phyloP scores from a whole-genome alignment of 2,888 invertebrate genomes.

The Gastracanthus pulcherrimus region DNA sequence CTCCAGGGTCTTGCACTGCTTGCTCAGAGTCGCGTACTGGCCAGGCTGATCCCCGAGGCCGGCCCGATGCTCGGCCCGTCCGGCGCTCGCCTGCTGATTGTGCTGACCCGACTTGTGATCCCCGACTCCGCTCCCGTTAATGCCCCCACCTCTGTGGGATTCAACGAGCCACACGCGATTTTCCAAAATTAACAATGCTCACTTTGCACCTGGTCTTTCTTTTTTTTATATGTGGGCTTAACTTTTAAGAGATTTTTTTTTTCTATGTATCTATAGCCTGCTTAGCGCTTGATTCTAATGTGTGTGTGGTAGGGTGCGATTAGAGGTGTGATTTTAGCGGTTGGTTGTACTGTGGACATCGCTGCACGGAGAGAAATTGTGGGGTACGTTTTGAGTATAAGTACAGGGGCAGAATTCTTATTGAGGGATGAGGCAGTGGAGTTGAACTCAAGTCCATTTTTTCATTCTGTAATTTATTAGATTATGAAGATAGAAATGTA shows the following conservation, averaged over 20 bases:
- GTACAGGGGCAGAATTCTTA: no score
- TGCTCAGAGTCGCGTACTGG: constrained; percentile 96
- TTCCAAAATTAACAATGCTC: constrained; percentile 51
- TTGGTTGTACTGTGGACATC: no score
- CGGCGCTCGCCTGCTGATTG: constrained; percentile 79
- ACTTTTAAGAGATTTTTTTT: neutral
- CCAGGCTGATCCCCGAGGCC: constrained; percentile 78
- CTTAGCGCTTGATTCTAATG: neutral
- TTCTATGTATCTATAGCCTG: no score
- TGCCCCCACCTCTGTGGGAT: constrained; percentile 78
- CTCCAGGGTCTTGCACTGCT: constrained; percentile 96
- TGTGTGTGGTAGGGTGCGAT: neutral
- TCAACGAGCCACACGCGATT: constrained; percentile 34
- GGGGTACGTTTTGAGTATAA: no score
- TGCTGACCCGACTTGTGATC: constrained; percentile 77
- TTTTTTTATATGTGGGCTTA: neutral
- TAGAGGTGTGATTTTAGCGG: neutral
- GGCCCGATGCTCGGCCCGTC: constrained; percentile 77
- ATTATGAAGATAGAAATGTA: no score
- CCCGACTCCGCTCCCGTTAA: constrained; percentile 74
- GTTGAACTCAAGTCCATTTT: no score
- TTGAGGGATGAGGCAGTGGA: no score
- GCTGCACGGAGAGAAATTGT: no score
- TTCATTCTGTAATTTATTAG: no score
- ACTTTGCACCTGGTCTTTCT: no score